Percentiles rank a stretch among this genome's conserved stretches.
Conservation (phyloP, 37 sponge, comb jelly and placozoan genomes). For the Crambe crambe region DNA sequence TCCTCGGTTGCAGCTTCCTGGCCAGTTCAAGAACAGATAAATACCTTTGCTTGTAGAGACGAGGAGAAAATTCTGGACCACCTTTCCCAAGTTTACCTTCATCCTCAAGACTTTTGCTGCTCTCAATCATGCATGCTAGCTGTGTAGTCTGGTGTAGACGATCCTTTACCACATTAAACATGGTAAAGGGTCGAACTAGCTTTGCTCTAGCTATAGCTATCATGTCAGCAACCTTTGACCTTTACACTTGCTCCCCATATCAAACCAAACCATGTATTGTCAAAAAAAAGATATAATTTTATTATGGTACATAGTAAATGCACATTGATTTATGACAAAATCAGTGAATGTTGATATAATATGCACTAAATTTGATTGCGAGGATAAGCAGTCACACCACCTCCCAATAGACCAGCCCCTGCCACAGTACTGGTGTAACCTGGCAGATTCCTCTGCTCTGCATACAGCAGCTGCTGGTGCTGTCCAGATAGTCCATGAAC, state of each 20-base stretch:
- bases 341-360: not conserved
- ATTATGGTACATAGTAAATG: not conserved
- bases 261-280: too few species aligned
- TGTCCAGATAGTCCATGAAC: not conserved
- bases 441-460: not conserved
- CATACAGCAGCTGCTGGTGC: not conserved
- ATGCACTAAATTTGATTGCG: not conserved
- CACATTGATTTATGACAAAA: not conserved
- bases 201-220: too few species aligned
- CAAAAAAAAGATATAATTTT: too few species aligned
- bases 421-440: not conserved
- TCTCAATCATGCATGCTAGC: too few species aligned
- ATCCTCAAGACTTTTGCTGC: not conserved
- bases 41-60: slow-evolving; percentile 90
- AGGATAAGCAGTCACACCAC: not conserved
- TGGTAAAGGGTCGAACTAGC: too few species aligned
- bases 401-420: not conserved
- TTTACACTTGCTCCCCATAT: too few species aligned
- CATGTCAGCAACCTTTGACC: too few species aligned
- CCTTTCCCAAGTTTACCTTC: slow-evolving; percentile 2
- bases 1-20: slow-evolving; percentile 35
- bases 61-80: slow-evolving; percentile 72
- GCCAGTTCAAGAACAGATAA: slow-evolving; percentile 40
- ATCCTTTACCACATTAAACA: too few species aligned
- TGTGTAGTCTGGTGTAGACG: too few species aligned